These are phyloP conservation scores for Sebastes schlegelii DNA, from an alignment of 2,113 vertebrate species.

Conservation along the genomic window DNA sequence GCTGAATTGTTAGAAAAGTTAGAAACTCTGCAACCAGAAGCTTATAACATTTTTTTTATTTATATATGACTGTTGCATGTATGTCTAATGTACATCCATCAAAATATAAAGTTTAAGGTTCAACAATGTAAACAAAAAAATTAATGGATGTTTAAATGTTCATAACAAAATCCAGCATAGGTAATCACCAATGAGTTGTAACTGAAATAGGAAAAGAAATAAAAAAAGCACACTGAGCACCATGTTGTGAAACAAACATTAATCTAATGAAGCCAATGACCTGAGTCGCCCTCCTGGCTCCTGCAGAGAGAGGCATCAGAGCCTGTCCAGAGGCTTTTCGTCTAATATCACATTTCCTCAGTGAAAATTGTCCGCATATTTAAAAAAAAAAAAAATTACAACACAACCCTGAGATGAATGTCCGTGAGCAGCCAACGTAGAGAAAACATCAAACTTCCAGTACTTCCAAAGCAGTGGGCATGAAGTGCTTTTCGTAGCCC, in stretches of 20 bases:
- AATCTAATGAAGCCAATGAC: not conserved
- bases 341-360: not conserved
- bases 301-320: not conserved
- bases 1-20: not conserved
- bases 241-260: not conserved
- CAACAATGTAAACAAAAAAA: not conserved
- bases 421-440: not conserved
- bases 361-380: not conserved
- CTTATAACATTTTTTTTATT: constrained; percentile 3
- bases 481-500: constrained; percentile 82
- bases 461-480: constrained; percentile 74
- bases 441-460: constrained; percentile 8
- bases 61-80: not conserved
- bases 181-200: not conserved
- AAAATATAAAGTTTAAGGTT: not conserved
- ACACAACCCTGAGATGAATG: not conserved
- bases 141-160: too few species aligned
- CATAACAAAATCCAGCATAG: not conserved
- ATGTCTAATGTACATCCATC: not conserved
- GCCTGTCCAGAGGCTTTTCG: not conserved
- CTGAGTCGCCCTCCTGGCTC: not conserved
- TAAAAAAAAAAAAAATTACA: not conserved
- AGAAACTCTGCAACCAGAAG: not conserved
- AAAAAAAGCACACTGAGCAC: not conserved
- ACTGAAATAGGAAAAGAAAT: not conserved